These are phyloP conservation scores for Trachelus stipa DNA, from an alignment of 2,888 invertebrate genomes.

Conservation along the genomic window DNA sequence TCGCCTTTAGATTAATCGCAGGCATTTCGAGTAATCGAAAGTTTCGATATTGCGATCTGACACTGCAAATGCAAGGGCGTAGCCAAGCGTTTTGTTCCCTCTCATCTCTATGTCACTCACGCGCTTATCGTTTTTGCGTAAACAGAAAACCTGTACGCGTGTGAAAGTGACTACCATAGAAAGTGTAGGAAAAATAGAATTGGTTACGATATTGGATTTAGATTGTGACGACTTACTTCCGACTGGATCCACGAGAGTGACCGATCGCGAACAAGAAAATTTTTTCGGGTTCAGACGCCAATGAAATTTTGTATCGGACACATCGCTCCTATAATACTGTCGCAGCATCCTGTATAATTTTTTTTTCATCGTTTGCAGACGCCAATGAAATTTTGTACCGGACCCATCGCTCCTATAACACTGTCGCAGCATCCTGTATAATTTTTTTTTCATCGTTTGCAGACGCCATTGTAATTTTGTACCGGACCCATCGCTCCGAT, in stretches of 20 bases:
- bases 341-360: neutral
- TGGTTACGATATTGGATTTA: rapidly evolving
- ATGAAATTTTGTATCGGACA: neutral
- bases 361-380: neutral
- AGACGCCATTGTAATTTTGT: neutral
- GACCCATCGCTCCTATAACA: neutral
- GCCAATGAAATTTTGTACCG: neutral
- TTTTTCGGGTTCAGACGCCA: neutral
- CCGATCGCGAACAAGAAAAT: neutral
- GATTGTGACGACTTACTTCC: neutral
- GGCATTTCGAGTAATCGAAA: neutral
- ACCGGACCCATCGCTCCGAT: neutral
- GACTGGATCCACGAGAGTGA: neutral
- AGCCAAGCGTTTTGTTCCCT: too few relatives aligned
- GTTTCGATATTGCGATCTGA: neutral
- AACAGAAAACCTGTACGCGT: too few relatives aligned
- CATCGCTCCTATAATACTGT: neutral
- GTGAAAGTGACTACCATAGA: too few relatives aligned
- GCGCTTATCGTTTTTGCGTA: too few relatives aligned
- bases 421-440: neutral
- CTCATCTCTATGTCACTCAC: too few relatives aligned
- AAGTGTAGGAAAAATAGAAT: too few relatives aligned
- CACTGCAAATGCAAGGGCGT: too few relatives aligned
- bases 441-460: neutral
- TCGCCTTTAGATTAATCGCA: neutral